These are phyloP conservation scores for Marmota monax DNA, from an alignment of 2,113 vertebrate species.

Conservation along the genomic window DNA sequence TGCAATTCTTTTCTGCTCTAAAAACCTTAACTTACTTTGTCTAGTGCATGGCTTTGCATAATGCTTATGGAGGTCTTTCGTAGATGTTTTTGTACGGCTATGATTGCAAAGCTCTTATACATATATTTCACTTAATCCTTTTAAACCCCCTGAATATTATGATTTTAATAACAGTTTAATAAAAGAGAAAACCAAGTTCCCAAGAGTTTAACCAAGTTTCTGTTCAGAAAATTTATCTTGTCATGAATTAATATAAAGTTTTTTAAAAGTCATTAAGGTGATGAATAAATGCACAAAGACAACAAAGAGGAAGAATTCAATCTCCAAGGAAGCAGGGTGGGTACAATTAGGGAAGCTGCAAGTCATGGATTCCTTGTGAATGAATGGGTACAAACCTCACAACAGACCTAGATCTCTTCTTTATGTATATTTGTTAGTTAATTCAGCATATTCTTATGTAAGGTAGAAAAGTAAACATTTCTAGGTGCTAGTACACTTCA, in stretches of 20 bases:
- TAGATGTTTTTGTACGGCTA: conserved; percentile 16
- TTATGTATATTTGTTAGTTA: background rate
- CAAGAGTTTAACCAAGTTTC: conserved; percentile 33
- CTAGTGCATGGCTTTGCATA: conserved; percentile 23
- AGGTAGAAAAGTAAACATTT: background rate
- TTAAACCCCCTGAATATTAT: background rate
- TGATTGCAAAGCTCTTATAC: conserved; percentile 42
- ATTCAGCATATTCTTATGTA: background rate
- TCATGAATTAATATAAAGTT: conserved; percentile 4
- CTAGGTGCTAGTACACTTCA: background rate
- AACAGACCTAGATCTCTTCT: background rate
- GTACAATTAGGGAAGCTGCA: background rate
- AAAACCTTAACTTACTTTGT: conserved; percentile 47
- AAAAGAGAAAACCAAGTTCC: conserved; percentile 38
- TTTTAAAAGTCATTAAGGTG: background rate
- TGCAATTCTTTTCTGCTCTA: conserved; percentile 41
- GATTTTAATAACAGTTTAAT: conserved; percentile 33
- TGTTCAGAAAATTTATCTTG: conserved; percentile 40
- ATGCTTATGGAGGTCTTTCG: conserved; percentile 35
- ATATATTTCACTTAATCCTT: conserved; percentile 50
- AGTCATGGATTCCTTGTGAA: background rate
- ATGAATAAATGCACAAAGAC: background rate
- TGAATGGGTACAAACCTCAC: background rate
- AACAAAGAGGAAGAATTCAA: background rate
- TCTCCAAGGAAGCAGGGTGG: background rate